Evolutionary conservation across 1,140 invertebrate species (phyloP).

Genomic region (Lethrus apterus): DNA sequence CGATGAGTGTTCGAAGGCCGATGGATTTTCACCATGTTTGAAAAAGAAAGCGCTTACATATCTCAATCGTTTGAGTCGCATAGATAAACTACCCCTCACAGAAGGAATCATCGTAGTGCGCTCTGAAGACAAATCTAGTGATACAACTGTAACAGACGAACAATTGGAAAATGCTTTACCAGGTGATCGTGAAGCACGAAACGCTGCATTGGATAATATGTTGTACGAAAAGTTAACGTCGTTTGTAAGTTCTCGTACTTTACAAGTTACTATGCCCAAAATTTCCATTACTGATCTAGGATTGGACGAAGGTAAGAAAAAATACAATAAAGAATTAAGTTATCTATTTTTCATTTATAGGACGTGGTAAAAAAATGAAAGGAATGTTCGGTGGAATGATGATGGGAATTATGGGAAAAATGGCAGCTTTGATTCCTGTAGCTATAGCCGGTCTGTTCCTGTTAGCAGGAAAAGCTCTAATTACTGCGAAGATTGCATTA

Average conservation of each 20-base stretch:
- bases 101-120: slow-evolving; percentile 60
- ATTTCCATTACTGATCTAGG: slow-evolving; percentile 58
- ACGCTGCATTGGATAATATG: slow-evolving; percentile 58
- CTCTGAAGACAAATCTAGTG: slow-evolving; percentile 35
- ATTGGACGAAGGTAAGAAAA: slow-evolving; percentile 59
- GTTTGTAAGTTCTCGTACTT: slow-evolving; percentile 63
- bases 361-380: slow-evolving; percentile 59
- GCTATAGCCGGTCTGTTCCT: slow-evolving; percentile 67
- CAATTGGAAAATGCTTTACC: slow-evolving; percentile 60
- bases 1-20: slow-evolving; percentile 53
- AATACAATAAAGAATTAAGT: slow-evolving; percentile 12
- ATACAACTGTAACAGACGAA: slow-evolving; percentile 46
- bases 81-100: slow-evolving; percentile 57
- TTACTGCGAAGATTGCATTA: slow-evolving; percentile 70
- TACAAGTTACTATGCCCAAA: slow-evolving; percentile 69
- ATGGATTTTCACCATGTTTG: slow-evolving; percentile 61
- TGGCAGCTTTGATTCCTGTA: slow-evolving; percentile 62
- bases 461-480: slow-evolving; percentile 67
- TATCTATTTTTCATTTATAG: slow-evolving; percentile 39
- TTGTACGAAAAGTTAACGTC: slow-evolving; percentile 61
- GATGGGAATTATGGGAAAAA: slow-evolving; percentile 69
- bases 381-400: slow-evolving; percentile 79
- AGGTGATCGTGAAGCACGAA: slow-evolving; percentile 52
- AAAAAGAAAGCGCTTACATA: slow-evolving; percentile 73
- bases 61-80: slow-evolving; percentile 60